Percentiles rank a stretch among this genome's conserved stretches.
These are phyloP conservation scores for Paragorgia papillata DNA, from an alignment of 92 coral and sea anemone species.

Conservation along the genomic window DNA sequence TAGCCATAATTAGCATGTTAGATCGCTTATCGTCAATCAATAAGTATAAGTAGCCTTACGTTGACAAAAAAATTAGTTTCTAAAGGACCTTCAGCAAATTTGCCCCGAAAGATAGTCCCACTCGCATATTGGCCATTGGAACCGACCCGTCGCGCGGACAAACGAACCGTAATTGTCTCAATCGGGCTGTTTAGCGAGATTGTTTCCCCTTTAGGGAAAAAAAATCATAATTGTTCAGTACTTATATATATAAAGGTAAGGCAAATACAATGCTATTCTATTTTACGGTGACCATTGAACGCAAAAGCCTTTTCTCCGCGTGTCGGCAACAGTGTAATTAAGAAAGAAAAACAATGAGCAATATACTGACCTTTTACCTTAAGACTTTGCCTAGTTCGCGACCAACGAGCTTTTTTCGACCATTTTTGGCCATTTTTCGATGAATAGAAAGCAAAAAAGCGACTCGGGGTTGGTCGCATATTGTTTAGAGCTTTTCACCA, in stretches of 20 bases:
- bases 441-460: background rate
- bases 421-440: too few species aligned
- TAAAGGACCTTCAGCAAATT: conserved; percentile 26
- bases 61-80: conserved; percentile 41
- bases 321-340: conserved; percentile 31
- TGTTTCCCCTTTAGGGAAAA: background rate
- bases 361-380: conserved; percentile 6
- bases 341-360: conserved; percentile 8
- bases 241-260: conserved; percentile 17
- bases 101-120: background rate
- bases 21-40: conserved; percentile 43
- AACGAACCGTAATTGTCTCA: too few species aligned
- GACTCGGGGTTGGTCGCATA: background rate
- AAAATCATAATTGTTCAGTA: background rate
- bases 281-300: background rate
- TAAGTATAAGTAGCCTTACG: conserved; percentile 31
- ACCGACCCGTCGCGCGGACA: background rate
- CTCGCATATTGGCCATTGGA: background rate
- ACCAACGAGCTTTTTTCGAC: too few species aligned
- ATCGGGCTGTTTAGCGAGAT: too few species aligned
- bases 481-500: too few species aligned
- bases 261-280: background rate
- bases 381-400: background rate
- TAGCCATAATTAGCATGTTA: conserved; percentile 41
- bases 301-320: conserved; percentile 1